phyloP scores from a whole-genome alignment of 2,888 invertebrate genomes.

The Leptopilina syphax region DNA sequence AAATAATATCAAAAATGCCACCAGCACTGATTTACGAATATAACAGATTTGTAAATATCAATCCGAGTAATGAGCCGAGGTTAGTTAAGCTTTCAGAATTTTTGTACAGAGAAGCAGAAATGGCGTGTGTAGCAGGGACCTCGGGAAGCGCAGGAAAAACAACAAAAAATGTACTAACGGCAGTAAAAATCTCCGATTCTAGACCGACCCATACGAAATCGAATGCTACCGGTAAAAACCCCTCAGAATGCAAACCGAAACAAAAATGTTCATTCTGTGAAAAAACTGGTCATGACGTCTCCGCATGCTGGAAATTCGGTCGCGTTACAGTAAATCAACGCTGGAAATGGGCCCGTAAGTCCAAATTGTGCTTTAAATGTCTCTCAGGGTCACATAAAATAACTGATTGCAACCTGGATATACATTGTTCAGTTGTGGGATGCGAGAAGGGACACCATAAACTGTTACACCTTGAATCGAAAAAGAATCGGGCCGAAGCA shows the following conservation, averaged over 20 bases:
- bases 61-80: conserved; percentile 4
- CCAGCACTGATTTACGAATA: conserved; percentile 33
- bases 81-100: conserved; percentile 32
- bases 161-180: not conserved
- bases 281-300: not conserved
- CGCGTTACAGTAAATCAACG: not conserved
- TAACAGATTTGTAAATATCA: conserved; percentile 6
- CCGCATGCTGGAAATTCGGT: not conserved
- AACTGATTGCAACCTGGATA: not conserved
- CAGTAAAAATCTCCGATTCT: not conserved
- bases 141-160: not conserved
- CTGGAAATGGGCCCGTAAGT: not conserved
- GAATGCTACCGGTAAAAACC: no score
- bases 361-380: not conserved
- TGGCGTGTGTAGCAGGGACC: conserved; percentile 44
- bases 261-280: not conserved
- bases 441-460: not conserved
- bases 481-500: not conserved
- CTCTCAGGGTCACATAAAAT: not conserved
- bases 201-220: no score
- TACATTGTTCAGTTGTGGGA: not conserved
- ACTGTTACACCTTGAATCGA: not conserved
- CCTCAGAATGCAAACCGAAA: not conserved
- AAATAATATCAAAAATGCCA: conserved; percentile 27
- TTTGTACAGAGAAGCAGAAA: conserved; percentile 44